Evolutionary conservation across 2,113 vertebrate genomes (phyloP).

Genomic region (Argyrosomus japonicus): DNA sequence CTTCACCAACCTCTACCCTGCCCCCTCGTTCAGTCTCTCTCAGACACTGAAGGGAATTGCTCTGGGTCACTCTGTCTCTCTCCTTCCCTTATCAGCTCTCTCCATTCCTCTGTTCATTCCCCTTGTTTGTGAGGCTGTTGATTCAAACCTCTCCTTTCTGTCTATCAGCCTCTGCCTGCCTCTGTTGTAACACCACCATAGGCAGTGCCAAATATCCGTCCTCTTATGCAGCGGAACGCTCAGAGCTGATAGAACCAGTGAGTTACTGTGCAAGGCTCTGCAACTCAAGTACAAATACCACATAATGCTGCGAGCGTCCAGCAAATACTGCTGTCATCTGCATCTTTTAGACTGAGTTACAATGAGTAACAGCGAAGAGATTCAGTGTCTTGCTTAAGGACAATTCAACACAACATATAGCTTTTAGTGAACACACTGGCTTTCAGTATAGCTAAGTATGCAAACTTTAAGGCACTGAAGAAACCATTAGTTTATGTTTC

Average conservation of each 20-base stretch:
- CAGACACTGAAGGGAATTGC: conserved; percentile 55
- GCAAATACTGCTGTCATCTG: conserved; percentile 38
- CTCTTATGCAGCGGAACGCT: conserved; percentile 27
- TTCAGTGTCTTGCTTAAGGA: conserved; percentile 17
- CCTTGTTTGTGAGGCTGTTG: conserved; percentile 43
- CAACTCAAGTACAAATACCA: conserved; percentile 57
- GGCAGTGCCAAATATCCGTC: conserved; percentile 43
- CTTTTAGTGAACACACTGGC: neutral
- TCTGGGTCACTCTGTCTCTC: conserved; percentile 68
- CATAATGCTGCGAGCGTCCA: conserved; percentile 43
- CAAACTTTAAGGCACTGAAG: neutral
- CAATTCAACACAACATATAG: neutral
- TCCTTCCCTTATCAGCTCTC: conserved; percentile 71
- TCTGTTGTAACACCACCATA: conserved; percentile 12
- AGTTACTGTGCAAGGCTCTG: conserved; percentile 32
- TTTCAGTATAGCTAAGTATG: conserved; percentile 1
- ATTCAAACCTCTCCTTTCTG: conserved; percentile 47
- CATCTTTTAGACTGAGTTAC: conserved; percentile 22
- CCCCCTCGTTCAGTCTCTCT: conserved; percentile 36
- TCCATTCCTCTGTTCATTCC: conserved; percentile 61
- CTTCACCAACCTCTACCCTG: conserved; percentile 33
- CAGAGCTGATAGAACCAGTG: conserved; percentile 32
- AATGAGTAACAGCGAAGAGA: conserved; percentile 19
- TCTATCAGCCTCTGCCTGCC: conserved; percentile 23
- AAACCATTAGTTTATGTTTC: neutral